Evolutionary conservation across 2,888 invertebrate genomes (phyloP), one percentile per base, ranked within the genome.

Genomic region (Homarus gammarus): DNA sequence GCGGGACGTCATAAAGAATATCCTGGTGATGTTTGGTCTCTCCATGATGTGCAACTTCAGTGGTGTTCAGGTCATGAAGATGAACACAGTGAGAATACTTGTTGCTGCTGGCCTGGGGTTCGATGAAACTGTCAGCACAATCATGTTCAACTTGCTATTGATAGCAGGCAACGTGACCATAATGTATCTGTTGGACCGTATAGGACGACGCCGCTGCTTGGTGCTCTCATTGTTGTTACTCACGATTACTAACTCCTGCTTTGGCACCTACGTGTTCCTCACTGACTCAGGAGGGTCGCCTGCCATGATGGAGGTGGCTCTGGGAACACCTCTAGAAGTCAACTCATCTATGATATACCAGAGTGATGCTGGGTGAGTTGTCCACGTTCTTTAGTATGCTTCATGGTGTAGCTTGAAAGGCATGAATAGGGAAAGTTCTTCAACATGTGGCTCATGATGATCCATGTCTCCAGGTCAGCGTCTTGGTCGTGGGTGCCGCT

Each of bases 171-270:
- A 49, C 18, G 8, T 89, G 22, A n/a, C 22, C 12, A 51, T 68
- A 31, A 33, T 36, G 49, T 3, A 38, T 38, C 15, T 78, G 8
- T 44, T 89, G 5, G 88, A 89, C 27, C 77, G 84, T n/a, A 1
- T 84, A 5, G 88, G 88, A 6, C 83, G 88, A 6, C 83, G 77
- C 12, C 77, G 77, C 56, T 70, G 78, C 36, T 12, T 89, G 31
- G 64, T 70, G n/a, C 8, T 70, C 10, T 84, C 84, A 18, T 27
- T 89, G 56, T 22, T n/a, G 27, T 33, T 83, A n/a, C 33, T 88
- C 10, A 49, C 27, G 15, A 10, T 77, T 6, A 49, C 77, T 18
- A 51, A 83, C n/a, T n/a, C n/a, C n/a, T n/a, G n/a, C n/a, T n/a
- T n/a, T n/a, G n/a, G n/a, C n/a, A n/a, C n/a, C n/a, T n/a, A n/a